Percentiles rank a stretch among this genome's conserved stretches.
phyloP scores from a whole-genome alignment of 2,113 vertebrate species.

The Hyperopisus bebe region DNA sequence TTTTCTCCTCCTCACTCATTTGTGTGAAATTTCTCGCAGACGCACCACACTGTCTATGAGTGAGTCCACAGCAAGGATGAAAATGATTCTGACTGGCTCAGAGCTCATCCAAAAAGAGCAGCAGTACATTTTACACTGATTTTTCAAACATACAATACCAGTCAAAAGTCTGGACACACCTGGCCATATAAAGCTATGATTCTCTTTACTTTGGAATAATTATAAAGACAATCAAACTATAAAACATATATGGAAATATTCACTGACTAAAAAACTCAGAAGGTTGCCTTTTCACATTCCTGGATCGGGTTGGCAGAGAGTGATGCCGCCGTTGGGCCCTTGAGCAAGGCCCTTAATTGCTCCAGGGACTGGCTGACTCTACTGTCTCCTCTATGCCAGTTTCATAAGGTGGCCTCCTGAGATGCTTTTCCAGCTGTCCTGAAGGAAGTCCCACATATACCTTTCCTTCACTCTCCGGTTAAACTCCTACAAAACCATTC shows the following conservation, averaged over 20 bases:
- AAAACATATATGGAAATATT: background rate
- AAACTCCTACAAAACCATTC: no score
- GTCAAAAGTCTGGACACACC: background rate
- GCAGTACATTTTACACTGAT: background rate
- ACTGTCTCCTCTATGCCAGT: no score
- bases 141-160: background rate
- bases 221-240: background rate
- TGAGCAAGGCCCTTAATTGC: no score
- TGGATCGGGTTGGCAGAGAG: background rate
- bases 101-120: background rate
- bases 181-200: background rate
- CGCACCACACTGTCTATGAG: background rate
- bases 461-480: no score
- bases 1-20: background rate
- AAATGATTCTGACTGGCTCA: background rate
- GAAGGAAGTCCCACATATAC: no score
- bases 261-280: background rate
- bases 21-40: background rate
- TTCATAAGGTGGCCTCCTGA: no score
- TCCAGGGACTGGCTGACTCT: no score
- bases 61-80: background rate
- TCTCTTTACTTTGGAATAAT: background rate
- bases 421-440: no score
- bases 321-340: background rate
- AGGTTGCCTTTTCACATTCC: background rate